Conservation (phyloP, 2,888 invertebrate genomes). For the Volucella inflata region DNA sequence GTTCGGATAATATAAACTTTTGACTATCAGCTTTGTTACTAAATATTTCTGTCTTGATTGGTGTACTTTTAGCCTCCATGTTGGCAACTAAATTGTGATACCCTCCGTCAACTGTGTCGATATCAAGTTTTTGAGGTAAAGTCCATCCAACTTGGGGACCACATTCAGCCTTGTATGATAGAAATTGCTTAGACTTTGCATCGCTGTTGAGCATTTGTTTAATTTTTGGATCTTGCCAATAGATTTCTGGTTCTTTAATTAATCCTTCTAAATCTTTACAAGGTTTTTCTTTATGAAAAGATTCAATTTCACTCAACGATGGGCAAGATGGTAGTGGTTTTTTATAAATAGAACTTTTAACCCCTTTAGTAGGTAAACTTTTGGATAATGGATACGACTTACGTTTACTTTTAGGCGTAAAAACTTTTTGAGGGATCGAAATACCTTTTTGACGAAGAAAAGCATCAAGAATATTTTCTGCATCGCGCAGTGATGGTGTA, state of each 20-base stretch:
- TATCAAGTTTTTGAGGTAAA: slow-evolving; percentile 79
- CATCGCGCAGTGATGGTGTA: slow-evolving; percentile 80
- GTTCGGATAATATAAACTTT: slow-evolving; percentile 80
- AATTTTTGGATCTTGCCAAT: slow-evolving; percentile 80
- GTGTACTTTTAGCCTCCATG: slow-evolving; percentile 81
- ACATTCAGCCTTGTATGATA: slow-evolving; percentile 77
- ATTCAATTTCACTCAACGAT: slow-evolving; percentile 80
- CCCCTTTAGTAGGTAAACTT: background rate
- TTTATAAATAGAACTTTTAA: slow-evolving; percentile 9
- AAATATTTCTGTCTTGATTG: slow-evolving; percentile 79
- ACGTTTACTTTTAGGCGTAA: slow-evolving; percentile 60
- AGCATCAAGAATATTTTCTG: slow-evolving; percentile 80
- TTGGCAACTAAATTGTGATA: slow-evolving; percentile 81
- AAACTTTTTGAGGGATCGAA: slow-evolving; percentile 57
- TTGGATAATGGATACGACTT: slow-evolving; percentile 79
- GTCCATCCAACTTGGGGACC: slow-evolving; percentile 81
- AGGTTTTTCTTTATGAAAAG: slow-evolving; percentile 70
- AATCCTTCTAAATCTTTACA: slow-evolving; percentile 76
- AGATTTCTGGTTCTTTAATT: slow-evolving; percentile 77
- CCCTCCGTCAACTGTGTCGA: slow-evolving; percentile 82
- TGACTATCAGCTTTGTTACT: slow-evolving; percentile 72
- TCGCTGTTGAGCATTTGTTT: slow-evolving; percentile 81
- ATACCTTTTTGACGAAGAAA: slow-evolving; percentile 79
- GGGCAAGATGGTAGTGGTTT: slow-evolving; percentile 78
- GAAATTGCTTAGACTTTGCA: slow-evolving; percentile 75